These are phyloP conservation scores for Onychostoma macrolepis DNA, from an alignment of 2,113 vertebrate genomes.

Conservation along the genomic window DNA sequence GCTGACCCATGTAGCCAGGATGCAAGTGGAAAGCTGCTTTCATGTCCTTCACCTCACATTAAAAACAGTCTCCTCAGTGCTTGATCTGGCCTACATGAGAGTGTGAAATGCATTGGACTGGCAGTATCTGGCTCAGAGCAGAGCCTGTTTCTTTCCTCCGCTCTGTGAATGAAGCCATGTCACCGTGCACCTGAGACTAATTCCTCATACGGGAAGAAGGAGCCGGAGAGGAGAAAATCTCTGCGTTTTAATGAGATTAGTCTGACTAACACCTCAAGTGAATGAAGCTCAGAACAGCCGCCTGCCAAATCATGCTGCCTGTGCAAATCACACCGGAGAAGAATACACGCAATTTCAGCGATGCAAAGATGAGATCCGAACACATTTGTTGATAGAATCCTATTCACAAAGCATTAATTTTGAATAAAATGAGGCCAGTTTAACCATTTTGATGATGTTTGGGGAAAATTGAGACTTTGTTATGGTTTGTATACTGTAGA, in stretches of 20 bases:
- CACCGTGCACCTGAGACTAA: conserved; percentile 53
- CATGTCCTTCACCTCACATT: conserved; percentile 34
- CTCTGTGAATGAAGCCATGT: conserved; percentile 29
- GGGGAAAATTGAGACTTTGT: conserved; percentile 4
- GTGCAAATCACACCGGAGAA: conserved; percentile 42
- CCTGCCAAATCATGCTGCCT: conserved; percentile 33
- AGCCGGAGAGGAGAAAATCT: conserved; percentile 24
- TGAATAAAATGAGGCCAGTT: conserved; percentile 1
- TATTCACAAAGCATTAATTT: conserved; percentile 21
- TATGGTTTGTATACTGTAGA: background rate
- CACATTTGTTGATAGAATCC: background rate
- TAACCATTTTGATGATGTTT: conserved; percentile 16
- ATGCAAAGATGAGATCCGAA: conserved; percentile 39
- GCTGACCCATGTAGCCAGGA: background rate
- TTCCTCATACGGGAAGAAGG: conserved; percentile 43
- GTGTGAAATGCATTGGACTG: conserved; percentile 31
- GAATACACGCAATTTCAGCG: conserved; percentile 36
- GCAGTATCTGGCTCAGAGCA: conserved; percentile 5
- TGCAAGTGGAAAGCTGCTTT: conserved; percentile 29
- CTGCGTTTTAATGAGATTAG: conserved; percentile 57
- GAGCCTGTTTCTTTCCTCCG: conserved; percentile 9
- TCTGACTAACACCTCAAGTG: conserved; percentile 52
- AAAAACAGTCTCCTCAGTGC: conserved; percentile 13
- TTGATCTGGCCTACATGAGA: conserved; percentile 32
- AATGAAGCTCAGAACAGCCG: conserved; percentile 52